Conservation (phyloP, 2,888 invertebrate genomes). For the Lacanobia wlatinum region DNA sequence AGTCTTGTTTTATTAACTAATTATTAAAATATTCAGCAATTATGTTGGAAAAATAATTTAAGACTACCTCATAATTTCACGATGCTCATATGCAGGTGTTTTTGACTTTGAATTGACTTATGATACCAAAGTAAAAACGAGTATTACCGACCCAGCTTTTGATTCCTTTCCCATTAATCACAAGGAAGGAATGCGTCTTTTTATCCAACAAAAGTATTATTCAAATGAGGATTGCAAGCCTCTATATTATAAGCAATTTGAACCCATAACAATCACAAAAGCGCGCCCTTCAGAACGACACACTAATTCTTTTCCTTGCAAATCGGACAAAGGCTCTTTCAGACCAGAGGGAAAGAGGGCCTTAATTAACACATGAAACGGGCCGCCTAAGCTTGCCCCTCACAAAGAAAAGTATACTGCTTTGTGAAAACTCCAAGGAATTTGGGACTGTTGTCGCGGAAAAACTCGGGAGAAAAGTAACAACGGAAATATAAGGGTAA, state of each 20-base stretch:
- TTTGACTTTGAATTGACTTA: too few relatives aligned
- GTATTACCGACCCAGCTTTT: background rate
- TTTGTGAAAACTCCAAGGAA: conserved; percentile 45
- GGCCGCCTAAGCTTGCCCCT: conserved; percentile 34
- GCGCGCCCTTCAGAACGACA: conserved; percentile 31
- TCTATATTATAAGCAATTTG: conserved; percentile 12
- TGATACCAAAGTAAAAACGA: background rate
- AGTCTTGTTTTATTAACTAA: conserved; percentile 38
- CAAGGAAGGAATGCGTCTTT: background rate
- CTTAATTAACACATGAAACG: conserved; percentile 70
- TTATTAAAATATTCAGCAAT: too few relatives aligned
- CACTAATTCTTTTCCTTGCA: conserved; percentile 54
- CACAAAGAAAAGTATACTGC: conserved; percentile 62
- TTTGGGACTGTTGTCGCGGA: background rate
- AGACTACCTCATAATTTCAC: too few relatives aligned
- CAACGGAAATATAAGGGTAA: conserved; percentile 11
- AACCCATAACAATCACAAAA: conserved; percentile 23
- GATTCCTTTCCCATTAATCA: background rate
- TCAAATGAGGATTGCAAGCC: background rate
- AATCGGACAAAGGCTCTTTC: conserved; percentile 50
- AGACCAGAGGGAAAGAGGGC: conserved; percentile 52
- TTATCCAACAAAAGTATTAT: background rate
- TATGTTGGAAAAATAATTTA: too few relatives aligned
- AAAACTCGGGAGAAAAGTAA: background rate
- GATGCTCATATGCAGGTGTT: too few relatives aligned